A percentile compares a stretch with the other conserved stretches of the same genome.
Evolutionary conservation across 2,797 vertebrate species (phyloP).

Genomic region (Phyllotis vaccarum): DNA sequence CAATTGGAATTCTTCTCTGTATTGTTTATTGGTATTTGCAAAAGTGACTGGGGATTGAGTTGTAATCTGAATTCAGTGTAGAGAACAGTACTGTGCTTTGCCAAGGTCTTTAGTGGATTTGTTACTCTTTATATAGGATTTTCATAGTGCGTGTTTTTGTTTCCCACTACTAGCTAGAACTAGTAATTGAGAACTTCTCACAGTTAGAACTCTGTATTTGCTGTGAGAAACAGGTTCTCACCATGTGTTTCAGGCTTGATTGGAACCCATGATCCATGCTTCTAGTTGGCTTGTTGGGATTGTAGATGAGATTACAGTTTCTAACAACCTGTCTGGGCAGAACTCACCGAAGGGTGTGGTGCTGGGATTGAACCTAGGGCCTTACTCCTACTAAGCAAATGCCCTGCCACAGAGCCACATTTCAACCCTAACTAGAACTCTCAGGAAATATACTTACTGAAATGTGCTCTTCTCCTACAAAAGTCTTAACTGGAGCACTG

Average conservation of each 20-base stretch:
- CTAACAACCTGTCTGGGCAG: not conserved
- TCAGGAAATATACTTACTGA: conserved; percentile 43
- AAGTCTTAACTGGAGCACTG: not conserved
- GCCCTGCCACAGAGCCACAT: not conserved
- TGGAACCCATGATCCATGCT: not conserved
- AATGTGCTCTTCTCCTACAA: not conserved
- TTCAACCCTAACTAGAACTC: conserved; percentile 22
- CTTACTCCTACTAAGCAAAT: not conserved
- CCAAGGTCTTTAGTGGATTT: conserved; percentile 16
- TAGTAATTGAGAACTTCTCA: too few relatives aligned
- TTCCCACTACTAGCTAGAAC: not conserved
- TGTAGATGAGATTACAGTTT: not conserved
- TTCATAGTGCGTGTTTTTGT: conserved; percentile 5
- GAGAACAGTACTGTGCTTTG: not conserved
- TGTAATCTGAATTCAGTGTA: conserved; percentile 48
- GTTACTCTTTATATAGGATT: not conserved
- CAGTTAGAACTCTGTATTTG: not conserved
- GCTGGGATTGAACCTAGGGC: not conserved
- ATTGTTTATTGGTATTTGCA: conserved; percentile 26
- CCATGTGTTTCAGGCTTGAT: not conserved
- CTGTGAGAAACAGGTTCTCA: not conserved
- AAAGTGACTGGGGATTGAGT: not conserved
- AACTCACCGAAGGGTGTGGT: not conserved
- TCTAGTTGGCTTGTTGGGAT: not conserved
- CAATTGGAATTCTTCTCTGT: conserved; percentile 12